A percentile compares a stretch with the other conserved stretches of the same genome.
Evolutionary conservation across 2,113 vertebrate genomes (phyloP).

Genomic region (Psephotus haematonotus): DNA sequence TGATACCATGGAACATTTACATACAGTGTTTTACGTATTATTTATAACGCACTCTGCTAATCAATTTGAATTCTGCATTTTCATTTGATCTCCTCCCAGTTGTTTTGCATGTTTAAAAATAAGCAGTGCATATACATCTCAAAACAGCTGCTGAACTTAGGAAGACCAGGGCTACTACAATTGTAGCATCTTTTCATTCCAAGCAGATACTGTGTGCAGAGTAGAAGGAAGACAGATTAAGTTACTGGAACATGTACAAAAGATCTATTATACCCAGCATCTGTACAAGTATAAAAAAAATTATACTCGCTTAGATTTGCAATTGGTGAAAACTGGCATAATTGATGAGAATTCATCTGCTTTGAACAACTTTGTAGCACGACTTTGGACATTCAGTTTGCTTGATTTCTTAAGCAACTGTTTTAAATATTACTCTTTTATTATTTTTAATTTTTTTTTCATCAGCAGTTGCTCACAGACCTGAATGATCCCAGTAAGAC

Average conservation of each 20-base stretch:
- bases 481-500: background rate
- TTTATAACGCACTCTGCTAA: background rate
- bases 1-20: background rate
- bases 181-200: slow-evolving; percentile 1
- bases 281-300: background rate
- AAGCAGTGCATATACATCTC: background rate
- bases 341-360: background rate
- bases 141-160: slow-evolving; percentile 10
- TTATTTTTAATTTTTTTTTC: background rate
- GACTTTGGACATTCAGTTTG: background rate
- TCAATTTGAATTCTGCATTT: slow-evolving; percentile 27
- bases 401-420: background rate
- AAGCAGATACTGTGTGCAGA: background rate
- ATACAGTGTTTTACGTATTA: slow-evolving; percentile 3
- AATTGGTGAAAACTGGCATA: background rate
- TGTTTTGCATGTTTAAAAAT: slow-evolving; percentile 48
- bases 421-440: background rate
- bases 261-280: background rate
- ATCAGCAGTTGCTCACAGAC: background rate
- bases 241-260: background rate
- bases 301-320: background rate
- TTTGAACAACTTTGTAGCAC: background rate
- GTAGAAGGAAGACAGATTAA: background rate
- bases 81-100: slow-evolving; percentile 1
- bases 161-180: background rate